Conservation (phyloP, 2,113 vertebrate genomes). For the Serilophus lunatus region DNA sequence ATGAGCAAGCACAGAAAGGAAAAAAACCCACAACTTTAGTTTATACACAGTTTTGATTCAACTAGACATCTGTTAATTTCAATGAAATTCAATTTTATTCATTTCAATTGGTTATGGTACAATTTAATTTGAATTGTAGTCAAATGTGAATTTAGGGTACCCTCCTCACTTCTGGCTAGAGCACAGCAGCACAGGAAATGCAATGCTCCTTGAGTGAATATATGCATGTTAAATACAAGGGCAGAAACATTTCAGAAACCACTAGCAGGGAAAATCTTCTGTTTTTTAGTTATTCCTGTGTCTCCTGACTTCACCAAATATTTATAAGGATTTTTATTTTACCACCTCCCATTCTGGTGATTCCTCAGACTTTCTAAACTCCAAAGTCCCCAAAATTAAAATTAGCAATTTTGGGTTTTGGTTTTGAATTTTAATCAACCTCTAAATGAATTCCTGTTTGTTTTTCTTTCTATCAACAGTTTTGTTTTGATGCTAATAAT, state of each 20-base stretch:
- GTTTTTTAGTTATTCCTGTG: not conserved
- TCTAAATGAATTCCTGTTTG: not conserved
- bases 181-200: not conserved
- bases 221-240: not conserved
- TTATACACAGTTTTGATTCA: not conserved
- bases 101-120: not conserved
- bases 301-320: not conserved
- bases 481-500: not conserved
- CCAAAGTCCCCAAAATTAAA: not conserved
- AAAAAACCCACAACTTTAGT: rapidly evolving
- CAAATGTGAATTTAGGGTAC: not conserved
- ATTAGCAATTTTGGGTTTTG: not conserved
- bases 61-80: not conserved
- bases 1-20: not conserved
- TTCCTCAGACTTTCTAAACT: not conserved
- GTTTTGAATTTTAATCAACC: not conserved
- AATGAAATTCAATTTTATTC: not conserved
- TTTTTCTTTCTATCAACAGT: not conserved
- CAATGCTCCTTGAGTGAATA: not conserved
- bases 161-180: not conserved
- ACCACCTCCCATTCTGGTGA: not conserved
- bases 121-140: not conserved
- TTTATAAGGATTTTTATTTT: not conserved
- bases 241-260: not conserved
- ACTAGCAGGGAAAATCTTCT: not conserved